phyloP scores from a whole-genome alignment of 35 echinoderm and acorn worm genomes.

The Nesometra sesokonis region DNA sequence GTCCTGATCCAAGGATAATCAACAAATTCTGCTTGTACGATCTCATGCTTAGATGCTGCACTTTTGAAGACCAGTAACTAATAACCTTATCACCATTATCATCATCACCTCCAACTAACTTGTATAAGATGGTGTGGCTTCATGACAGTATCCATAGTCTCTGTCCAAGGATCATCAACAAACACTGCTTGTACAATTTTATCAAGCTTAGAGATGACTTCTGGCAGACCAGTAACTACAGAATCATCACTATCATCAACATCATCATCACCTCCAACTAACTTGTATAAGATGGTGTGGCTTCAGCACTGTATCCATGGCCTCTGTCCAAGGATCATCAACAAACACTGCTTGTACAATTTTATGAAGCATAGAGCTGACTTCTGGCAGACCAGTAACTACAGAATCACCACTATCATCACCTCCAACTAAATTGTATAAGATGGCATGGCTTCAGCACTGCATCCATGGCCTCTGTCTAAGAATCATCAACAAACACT shows the following conservation, averaged over 20 bases:
- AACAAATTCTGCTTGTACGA: constrained; percentile 53
- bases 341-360: constrained; percentile 55
- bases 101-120: no score
- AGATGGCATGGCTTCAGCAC: no score
- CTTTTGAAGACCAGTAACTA: constrained; percentile 65
- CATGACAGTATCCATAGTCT: constrained; percentile 16
- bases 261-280: neutral
- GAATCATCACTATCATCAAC: no score
- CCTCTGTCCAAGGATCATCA: constrained; percentile 89
- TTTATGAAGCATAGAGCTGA: constrained; percentile 89
- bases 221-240: constrained; percentile 62
- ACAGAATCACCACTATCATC: constrained; percentile 26
- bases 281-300: neutral
- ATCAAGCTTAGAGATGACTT: constrained; percentile 89
- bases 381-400: constrained; percentile 64
- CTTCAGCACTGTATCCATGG: constrained; percentile 7
- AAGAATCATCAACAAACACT: constrained; percentile 67
- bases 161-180: constrained; percentile 84
- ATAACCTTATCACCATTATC: constrained; percentile 49
- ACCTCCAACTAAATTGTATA: no score
- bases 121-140: no score
- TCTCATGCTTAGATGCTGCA: constrained; percentile 89
- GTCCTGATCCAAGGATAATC: constrained; percentile 85
- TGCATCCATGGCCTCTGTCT: constrained; percentile 56
- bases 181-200: constrained; percentile 69